Evolutionary conservation across 2,113 vertebrate genomes (phyloP).

Genomic region (Polypterus senegalus): DNA sequence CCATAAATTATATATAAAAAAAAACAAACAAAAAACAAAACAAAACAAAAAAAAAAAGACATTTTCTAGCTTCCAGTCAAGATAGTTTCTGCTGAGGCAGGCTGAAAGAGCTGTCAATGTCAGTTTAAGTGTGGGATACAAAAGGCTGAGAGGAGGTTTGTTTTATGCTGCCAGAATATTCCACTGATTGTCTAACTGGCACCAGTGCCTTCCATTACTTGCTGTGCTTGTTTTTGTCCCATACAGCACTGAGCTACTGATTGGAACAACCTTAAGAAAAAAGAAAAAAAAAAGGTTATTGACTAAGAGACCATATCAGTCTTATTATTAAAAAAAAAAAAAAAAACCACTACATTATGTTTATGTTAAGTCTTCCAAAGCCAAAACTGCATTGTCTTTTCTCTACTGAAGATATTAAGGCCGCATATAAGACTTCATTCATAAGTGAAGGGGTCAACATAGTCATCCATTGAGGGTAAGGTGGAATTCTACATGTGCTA

Average conservation of each 20-base stretch:
- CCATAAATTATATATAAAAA: conserved; percentile 51
- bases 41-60: too few species aligned
- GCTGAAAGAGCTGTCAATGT: conserved; percentile 56
- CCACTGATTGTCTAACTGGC: conserved; percentile 67
- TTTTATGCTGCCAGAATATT: conserved; percentile 16
- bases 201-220: conserved; percentile 97
- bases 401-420: too few species aligned
- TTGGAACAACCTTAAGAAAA: conserved; percentile 77
- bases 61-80: conserved; percentile 26
- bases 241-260: conserved; percentile 98
- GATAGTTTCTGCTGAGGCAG: conserved; percentile 32
- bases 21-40: background rate
- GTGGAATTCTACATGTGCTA: too few species aligned
- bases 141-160: conserved; percentile 13
- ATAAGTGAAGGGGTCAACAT: too few species aligned
- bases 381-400: too few species aligned
- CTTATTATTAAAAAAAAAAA: too few species aligned
- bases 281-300: background rate
- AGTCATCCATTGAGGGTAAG: too few species aligned
- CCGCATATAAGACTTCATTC: too few species aligned
- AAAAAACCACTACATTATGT: too few species aligned
- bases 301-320: too few species aligned
- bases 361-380: too few species aligned
- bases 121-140: conserved; percentile 31
- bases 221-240: conserved; percentile 98